Evolutionary conservation across 2,888 invertebrate species (phyloP).

Genomic region (Acholoe squamosa): DNA sequence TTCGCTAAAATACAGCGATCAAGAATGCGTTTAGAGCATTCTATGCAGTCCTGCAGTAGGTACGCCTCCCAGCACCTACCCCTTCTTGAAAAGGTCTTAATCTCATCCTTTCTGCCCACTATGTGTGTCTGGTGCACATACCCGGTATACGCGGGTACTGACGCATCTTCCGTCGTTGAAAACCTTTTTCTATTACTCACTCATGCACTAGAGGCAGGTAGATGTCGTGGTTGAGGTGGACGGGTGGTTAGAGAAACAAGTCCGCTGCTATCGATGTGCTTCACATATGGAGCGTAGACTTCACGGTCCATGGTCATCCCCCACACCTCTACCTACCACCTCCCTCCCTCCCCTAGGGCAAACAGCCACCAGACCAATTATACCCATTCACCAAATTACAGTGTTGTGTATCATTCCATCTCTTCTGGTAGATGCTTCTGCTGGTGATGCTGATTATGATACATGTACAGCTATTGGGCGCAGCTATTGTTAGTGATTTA

Average conservation of each 20-base stretch:
- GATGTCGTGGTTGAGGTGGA: slow-evolving; percentile 21
- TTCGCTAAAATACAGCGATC: no score
- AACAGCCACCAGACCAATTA: slow-evolving; percentile 10
- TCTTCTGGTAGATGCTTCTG: background rate
- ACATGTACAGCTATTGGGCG: no score
- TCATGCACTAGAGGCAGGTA: background rate
- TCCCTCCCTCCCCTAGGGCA: background rate
- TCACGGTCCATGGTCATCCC: slow-evolving; percentile 17
- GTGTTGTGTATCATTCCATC: background rate
- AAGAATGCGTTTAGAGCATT: no score
- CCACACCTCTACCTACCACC: background rate
- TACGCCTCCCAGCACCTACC: no score
- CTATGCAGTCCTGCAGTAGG: no score
- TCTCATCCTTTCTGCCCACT: no score
- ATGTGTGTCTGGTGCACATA: no score
- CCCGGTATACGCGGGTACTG: no score
- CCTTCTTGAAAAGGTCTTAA: no score
- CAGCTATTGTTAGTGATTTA: background rate
- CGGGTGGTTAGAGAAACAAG: background rate
- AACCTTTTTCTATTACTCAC: no score
- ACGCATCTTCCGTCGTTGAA: no score
- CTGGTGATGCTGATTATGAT: background rate
- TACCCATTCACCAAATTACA: slow-evolving; percentile 13
- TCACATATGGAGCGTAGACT: slow-evolving; percentile 51
- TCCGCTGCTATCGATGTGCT: background rate